Conservation (phyloP, 2,797 vertebrate genomes). For the Parauchenoglanis punctatus region DNA sequence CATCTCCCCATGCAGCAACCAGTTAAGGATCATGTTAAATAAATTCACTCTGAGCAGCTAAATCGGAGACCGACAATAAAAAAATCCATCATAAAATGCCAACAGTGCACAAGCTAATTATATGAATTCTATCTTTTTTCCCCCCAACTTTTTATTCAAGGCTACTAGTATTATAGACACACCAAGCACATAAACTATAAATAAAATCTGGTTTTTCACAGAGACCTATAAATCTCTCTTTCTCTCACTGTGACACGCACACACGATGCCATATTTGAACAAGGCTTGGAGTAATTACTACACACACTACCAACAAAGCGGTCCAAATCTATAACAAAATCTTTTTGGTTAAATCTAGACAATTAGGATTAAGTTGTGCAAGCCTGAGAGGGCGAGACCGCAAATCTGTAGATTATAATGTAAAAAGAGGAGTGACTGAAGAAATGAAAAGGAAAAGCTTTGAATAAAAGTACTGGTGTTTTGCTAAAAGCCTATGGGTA, state of each 20-base stretch:
- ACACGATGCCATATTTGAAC: neutral
- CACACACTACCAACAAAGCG: neutral
- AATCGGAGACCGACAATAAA: neutral
- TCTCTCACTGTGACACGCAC: neutral
- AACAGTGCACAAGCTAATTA: too few species aligned
- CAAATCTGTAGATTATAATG: neutral
- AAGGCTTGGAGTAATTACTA: neutral
- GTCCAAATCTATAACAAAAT: neutral
- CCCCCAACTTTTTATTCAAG: neutral
- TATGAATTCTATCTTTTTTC: neutral
- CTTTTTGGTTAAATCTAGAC: neutral
- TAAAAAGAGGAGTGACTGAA: constrained; percentile 23
- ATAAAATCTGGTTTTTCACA: neutral
- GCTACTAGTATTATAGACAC: neutral
- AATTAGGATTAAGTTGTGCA: neutral
- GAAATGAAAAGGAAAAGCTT: constrained; percentile 14
- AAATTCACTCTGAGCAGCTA: neutral
- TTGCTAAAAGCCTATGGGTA: neutral
- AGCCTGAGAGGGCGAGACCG: neutral
- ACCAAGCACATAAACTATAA: neutral
- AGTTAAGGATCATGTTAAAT: constrained; percentile 53
- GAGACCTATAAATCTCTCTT: neutral
- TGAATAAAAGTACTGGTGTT: neutral
- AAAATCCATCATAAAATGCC: neutral
- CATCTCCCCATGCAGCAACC: constrained; percentile 45